These are phyloP conservation scores for Crotalus adamanteus DNA, from an alignment of 2,797 vertebrate species.

Conservation along the genomic window DNA sequence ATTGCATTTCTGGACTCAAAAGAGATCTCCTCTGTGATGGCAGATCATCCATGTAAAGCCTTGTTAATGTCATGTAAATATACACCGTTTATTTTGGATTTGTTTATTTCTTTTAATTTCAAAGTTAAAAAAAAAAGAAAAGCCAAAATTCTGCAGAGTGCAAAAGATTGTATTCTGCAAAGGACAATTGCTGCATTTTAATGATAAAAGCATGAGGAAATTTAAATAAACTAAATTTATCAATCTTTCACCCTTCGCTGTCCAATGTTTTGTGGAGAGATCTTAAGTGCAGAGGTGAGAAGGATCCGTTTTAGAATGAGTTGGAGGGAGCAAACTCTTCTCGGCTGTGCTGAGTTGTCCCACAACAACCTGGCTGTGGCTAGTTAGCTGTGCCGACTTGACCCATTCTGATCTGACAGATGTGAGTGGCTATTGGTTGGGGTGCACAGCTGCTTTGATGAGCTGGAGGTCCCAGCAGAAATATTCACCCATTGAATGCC, in stretches of 20 bases:
- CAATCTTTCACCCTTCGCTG: not conserved
- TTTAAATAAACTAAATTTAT: slow-evolving; percentile 56
- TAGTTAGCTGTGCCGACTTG: not conserved
- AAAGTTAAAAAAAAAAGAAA: slow-evolving; percentile 8
- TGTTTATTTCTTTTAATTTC: slow-evolving; percentile 56
- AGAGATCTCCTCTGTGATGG: slow-evolving; percentile 60
- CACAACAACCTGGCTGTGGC: too few species aligned
- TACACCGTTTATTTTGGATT: slow-evolving; percentile 72
- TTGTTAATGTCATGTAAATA: slow-evolving; percentile 57
- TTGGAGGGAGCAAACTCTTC: not conserved
- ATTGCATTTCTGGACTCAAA: slow-evolving; percentile 16
- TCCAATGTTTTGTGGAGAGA: not conserved
- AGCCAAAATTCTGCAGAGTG: slow-evolving; percentile 35
- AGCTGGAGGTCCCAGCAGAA: not conserved
- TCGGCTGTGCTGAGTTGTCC: not conserved
- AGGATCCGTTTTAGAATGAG: not conserved
- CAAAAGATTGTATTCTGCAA: slow-evolving; percentile 29
- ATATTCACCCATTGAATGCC: not conserved
- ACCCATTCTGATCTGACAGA: not conserved
- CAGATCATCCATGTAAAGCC: slow-evolving; percentile 39
- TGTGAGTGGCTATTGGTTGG: not conserved
- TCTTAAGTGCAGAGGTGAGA: not conserved
- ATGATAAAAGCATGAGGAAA: slow-evolving; percentile 52
- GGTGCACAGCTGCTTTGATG: not conserved
- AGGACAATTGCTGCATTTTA: slow-evolving; percentile 52